Conservation (phyloP, 2,797 vertebrate species). For the Platalea minor region DNA sequence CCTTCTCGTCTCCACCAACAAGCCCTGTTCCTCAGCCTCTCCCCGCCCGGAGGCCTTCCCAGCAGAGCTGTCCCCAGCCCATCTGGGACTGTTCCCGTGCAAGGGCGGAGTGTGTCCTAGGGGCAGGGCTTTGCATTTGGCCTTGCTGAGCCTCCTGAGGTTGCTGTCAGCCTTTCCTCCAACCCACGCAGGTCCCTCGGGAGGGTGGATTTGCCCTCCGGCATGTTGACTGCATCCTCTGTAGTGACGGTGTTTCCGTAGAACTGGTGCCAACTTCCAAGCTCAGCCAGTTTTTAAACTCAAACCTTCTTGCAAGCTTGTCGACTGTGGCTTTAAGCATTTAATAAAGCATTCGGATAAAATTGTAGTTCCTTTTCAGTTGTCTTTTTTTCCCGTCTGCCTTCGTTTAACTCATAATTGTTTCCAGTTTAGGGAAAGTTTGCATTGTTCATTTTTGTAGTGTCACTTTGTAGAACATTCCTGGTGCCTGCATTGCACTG, state of each 20-base stretch:
- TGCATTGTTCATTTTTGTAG: background rate
- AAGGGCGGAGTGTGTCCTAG: background rate
- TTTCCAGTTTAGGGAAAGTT: background rate
- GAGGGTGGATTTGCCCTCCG: background rate
- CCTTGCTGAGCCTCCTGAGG: background rate
- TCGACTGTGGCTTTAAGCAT: background rate
- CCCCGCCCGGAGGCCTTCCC: accelerated
- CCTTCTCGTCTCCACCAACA: background rate
- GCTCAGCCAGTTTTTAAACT: background rate
- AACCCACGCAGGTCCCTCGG: background rate
- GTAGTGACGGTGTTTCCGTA: background rate
- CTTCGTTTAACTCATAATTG: background rate
- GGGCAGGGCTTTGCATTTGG: background rate
- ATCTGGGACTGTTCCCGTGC: background rate
- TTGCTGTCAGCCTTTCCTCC: background rate
- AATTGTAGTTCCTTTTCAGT: background rate
- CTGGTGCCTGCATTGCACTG: background rate
- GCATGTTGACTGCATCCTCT: background rate
- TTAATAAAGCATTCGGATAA: background rate
- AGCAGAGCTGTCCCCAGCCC: background rate
- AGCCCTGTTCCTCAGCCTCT: background rate
- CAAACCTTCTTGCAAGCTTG: background rate
- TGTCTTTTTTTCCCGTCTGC: no score
- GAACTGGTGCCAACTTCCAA: background rate
- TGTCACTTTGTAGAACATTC: background rate